These are phyloP conservation scores for Zosterops borbonicus DNA, from an alignment of 2,113 vertebrate genomes.

Conservation along the genomic window DNA sequence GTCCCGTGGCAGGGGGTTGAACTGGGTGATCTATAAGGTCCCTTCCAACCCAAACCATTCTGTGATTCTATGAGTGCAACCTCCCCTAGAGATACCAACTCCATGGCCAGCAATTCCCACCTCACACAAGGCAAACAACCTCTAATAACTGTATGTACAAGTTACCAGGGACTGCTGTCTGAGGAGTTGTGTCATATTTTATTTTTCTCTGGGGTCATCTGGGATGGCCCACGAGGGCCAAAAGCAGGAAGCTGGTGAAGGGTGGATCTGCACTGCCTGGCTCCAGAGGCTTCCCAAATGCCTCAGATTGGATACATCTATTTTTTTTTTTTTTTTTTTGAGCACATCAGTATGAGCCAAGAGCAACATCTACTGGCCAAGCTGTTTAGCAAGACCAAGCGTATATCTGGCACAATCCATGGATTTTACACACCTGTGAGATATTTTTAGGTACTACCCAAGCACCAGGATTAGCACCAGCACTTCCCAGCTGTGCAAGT, in stretches of 20 bases:
- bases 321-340: not conserved
- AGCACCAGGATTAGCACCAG: not conserved
- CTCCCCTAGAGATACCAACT: not conserved
- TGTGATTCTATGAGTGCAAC: not conserved
- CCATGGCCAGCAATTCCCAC: not conserved
- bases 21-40: not conserved
- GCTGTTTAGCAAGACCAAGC: not conserved
- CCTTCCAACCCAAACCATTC: not conserved
- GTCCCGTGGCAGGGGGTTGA: not conserved
- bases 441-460: not conserved
- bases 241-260: not conserved
- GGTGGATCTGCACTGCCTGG: not conserved
- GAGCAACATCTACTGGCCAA: conserved; percentile 55
- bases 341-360: conserved; percentile 27
- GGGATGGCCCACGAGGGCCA: not conserved
- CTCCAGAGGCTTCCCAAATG: not conserved
- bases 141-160: not conserved
- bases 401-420: not conserved
- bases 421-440: not conserved
- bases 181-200: not conserved
- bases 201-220: not conserved
- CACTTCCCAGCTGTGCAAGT: not conserved
- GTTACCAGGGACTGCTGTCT: not conserved
- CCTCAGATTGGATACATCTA: not conserved
- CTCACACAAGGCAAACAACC: not conserved